A percentile compares a stretch with the other conserved stretches of the same genome.
These are phyloP conservation scores for Heteropelma amictum DNA, from an alignment of 2,888 invertebrate species.

Conservation along the genomic window DNA sequence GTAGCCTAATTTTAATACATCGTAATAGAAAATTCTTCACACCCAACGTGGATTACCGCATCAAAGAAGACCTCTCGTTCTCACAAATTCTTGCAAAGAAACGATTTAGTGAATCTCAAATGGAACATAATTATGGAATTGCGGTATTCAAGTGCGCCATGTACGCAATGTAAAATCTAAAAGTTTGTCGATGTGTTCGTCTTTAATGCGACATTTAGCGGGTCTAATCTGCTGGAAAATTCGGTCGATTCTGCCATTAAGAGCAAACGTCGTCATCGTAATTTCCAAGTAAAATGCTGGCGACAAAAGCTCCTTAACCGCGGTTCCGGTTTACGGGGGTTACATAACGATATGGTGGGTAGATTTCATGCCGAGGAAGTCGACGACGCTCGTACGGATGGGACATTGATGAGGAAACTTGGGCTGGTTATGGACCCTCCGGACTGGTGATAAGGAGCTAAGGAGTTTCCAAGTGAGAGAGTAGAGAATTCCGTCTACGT, in stretches of 20 bases:
- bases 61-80: no score
- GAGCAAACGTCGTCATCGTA: slow-evolving; percentile 54
- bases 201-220: no score
- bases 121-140: no score
- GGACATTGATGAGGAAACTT: slow-evolving; percentile 75
- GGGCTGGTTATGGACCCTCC: slow-evolving; percentile 68
- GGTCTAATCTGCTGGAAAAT: no score
- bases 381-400: slow-evolving; percentile 67
- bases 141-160: no score
- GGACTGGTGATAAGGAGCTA: slow-evolving; percentile 69
- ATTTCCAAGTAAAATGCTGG: slow-evolving; percentile 68
- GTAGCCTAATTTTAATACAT: no score
- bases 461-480: slow-evolving; percentile 69
- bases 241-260: slow-evolving; percentile 16
- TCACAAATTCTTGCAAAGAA: no score
- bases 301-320: slow-evolving; percentile 63
- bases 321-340: slow-evolving; percentile 17
- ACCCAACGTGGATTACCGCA: no score
- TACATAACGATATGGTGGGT: slow-evolving; percentile 64
- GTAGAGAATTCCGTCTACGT: slow-evolving; percentile 28
- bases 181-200: slow-evolving; percentile 16
- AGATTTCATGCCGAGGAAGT: slow-evolving; percentile 61
- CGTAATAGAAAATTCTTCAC: no score
- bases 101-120: no score
- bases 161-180: slow-evolving; percentile 4